Evolutionary conservation across 2,113 vertebrate genomes (phyloP).

Genomic region (Semnopithecus entellus): DNA sequence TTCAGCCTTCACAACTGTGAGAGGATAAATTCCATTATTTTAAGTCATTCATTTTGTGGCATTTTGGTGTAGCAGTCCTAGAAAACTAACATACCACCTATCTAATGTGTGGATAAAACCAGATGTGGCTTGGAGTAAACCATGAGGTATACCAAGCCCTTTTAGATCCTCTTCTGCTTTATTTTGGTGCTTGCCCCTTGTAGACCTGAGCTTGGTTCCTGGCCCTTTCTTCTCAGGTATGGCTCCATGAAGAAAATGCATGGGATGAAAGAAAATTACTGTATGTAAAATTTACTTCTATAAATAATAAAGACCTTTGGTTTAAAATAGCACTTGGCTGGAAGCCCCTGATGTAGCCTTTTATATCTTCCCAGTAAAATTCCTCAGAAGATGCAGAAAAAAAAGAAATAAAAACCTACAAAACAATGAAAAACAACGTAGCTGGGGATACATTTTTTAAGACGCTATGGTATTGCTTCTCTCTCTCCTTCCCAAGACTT

Average conservation of each 20-base stretch:
- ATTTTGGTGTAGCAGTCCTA: neutral
- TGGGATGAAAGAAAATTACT: neutral
- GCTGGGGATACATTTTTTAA: neutral
- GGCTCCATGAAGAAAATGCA: neutral
- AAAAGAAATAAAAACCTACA: neutral
- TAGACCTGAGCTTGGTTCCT: neutral
- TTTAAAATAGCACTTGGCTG: constrained; percentile 47
- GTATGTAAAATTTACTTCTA: neutral
- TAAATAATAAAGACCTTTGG: constrained; percentile 24
- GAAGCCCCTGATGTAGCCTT: neutral
- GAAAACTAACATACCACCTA: neutral
- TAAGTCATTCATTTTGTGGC: neutral
- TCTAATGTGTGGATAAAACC: neutral
- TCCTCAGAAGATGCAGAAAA: constrained; percentile 3
- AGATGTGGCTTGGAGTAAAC: neutral
- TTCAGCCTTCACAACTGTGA: neutral
- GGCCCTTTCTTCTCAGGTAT: neutral
- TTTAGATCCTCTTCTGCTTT: neutral
- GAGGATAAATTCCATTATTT: neutral
- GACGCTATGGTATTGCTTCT: neutral
- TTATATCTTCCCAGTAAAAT: constrained; percentile 43
- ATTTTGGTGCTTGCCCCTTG: neutral
- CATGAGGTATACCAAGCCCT: neutral
- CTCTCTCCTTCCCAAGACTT: neutral
- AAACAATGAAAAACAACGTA: neutral